These are phyloP conservation scores for Tineola bisselliella DNA, from an alignment of 2,888 invertebrate genomes.

Conservation along the genomic window DNA sequence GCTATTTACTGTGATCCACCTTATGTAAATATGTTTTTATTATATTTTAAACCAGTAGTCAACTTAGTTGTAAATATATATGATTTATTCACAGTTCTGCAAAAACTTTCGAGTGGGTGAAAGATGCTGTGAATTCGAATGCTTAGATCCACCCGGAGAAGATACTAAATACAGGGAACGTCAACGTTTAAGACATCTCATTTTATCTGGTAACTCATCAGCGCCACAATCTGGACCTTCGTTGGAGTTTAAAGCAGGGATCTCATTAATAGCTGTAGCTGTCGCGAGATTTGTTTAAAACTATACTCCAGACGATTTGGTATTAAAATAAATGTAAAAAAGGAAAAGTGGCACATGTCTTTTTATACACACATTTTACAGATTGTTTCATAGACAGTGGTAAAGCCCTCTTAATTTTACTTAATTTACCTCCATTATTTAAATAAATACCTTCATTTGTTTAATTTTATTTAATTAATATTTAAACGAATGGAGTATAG, in stretches of 20 bases:
- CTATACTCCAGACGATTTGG: background rate
- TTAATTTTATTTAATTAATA: too few species aligned
- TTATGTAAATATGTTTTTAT: slow-evolving; percentile 74
- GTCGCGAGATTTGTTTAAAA: slow-evolving; percentile 53
- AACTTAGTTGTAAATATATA: background rate
- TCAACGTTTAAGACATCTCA: slow-evolving; percentile 68
- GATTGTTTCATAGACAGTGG: too few species aligned
- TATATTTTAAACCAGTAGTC: background rate
- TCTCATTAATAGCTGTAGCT: slow-evolving; percentile 46
- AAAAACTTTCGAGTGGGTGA: slow-evolving; percentile 85
- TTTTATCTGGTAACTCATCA: slow-evolving; percentile 68
- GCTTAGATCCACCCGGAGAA: slow-evolving; percentile 80
- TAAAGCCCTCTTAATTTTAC: too few species aligned
- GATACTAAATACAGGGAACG: slow-evolving; percentile 69
- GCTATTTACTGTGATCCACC: slow-evolving; percentile 88
- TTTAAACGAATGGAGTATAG: too few species aligned
- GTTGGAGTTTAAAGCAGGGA: slow-evolving; percentile 37
- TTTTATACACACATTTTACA: too few species aligned
- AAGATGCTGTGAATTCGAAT: slow-evolving; percentile 90
- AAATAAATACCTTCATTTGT: too few species aligned
- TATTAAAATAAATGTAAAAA: background rate
- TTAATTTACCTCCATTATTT: too few species aligned
- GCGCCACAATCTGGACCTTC: slow-evolving; percentile 40
- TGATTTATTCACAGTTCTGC: slow-evolving; percentile 72
- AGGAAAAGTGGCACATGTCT: background rate